Conservation (phyloP, 1,140 invertebrate genomes). For the Brachionus asplanchnoidis region DNA sequence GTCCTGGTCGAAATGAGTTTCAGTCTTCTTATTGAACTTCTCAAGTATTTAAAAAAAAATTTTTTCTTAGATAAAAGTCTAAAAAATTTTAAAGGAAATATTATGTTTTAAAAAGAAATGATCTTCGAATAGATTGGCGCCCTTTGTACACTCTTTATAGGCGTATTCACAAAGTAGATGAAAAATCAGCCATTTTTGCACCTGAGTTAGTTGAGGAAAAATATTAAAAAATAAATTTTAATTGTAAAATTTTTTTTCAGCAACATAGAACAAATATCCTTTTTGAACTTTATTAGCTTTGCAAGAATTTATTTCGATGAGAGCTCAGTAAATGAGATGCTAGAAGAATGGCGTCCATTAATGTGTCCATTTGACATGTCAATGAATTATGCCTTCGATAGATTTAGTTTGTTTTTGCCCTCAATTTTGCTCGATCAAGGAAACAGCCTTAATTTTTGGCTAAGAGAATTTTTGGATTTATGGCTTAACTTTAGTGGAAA, state of each 20-base stretch:
- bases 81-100: conserved; percentile 63
- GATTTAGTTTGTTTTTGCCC: conserved; percentile 18
- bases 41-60: not conserved
- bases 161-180: conserved; percentile 4
- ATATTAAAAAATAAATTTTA: conserved; percentile 53
- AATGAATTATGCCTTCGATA: not conserved
- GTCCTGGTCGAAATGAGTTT: not conserved
- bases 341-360: conserved; percentile 75
- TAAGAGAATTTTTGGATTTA: conserved; percentile 27
- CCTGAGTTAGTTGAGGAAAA: conserved; percentile 56
- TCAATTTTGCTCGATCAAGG: not conserved
- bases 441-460: not conserved
- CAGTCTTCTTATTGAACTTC: not conserved
- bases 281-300: conserved; percentile 1
- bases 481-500: conserved; percentile 16
- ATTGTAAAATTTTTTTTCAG: conserved; percentile 59
- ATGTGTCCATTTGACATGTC: conserved; percentile 66
- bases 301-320: conserved; percentile 65
- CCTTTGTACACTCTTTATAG: conserved; percentile 65
- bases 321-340: conserved; percentile 78
- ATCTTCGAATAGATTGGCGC: conserved; percentile 76
- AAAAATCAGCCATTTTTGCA: not conserved
- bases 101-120: conserved; percentile 69
- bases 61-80: not conserved
- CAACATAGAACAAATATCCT: conserved; percentile 23